Evolutionary conservation across 2,113 vertebrate genomes (phyloP).

Genomic region (Machaerirhynchus nigripectus): DNA sequence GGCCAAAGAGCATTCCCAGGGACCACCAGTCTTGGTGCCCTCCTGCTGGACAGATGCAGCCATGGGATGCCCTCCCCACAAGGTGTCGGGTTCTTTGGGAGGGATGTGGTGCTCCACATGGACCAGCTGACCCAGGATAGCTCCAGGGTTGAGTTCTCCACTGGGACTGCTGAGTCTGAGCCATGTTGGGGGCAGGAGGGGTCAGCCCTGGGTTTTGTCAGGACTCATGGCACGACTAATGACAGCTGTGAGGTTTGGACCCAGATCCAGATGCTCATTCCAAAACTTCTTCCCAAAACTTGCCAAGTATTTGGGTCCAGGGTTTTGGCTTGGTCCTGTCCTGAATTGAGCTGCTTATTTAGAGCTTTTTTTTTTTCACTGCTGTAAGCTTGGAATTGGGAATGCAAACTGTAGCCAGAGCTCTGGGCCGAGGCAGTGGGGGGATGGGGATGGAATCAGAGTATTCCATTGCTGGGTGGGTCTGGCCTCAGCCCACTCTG

Average conservation of each 20-base stretch:
- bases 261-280: background rate
- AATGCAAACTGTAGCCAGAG: background rate
- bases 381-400: background rate
- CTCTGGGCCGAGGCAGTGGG: background rate
- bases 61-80: fast-evolving
- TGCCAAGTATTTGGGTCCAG: background rate
- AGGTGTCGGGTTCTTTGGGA: background rate
- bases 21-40: background rate
- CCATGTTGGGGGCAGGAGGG: background rate
- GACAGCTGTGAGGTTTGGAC: background rate
- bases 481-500: background rate
- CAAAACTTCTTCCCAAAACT: background rate
- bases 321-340: background rate
- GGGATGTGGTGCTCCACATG: background rate
- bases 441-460: background rate
- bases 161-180: background rate
- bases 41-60: background rate
- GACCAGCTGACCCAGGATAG: fast-evolving
- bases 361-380: background rate
- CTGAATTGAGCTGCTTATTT: background rate
- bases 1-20: background rate
- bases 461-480: background rate
- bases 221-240: fast-evolving
- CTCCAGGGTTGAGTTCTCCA: background rate
- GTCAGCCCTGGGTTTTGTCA: background rate